Evolutionary conservation across 2,888 invertebrate species (phyloP), one percentile per base, ranked within the genome.

Genomic region (Latheticus oryzae): DNA sequence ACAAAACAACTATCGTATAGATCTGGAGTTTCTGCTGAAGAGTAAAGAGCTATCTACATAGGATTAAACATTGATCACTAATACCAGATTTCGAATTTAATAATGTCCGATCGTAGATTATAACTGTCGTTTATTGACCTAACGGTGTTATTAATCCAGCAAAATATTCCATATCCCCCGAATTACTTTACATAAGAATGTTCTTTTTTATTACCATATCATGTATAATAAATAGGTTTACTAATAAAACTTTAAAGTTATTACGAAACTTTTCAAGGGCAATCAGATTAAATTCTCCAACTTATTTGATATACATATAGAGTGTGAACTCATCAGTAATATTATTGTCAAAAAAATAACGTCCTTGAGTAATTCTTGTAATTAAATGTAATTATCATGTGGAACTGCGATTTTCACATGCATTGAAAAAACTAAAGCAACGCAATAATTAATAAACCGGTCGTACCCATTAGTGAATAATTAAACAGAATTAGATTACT

Each of bases 121-220:
- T 43, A 43, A 43, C 15, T 24, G 28, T 17, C 43, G 43, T 43
- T 28, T 43, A 43, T 43, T 43, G 43, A 43, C 43, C 43, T 12
- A 43, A 28, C 43, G 5, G 37, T 19, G 28, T 28, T 28, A 23
- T 19, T 43, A 43, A 43, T 43, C 43, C 30, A 17, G 9, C 19
- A 17, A 21, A 21, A 28, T 26, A 42, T 42, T 43, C 43, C 30
- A 11, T 43, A 30, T 30, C 30, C 43, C 24, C 28, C 11, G 30
- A 28, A 43, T 43, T 19, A 12, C 26, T 45, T 45, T 45, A 32
- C 45, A 45, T 32, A 45, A 45, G 32, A 45, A 45, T 12, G 40
- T 21, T 5, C 32, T 16, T 16, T 45, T 45, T 32, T 32, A 32
- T 32, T 45, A 45, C 32, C 42, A 42, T 42, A 42, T 42, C 42